phyloP scores from a whole-genome alignment of 2,113 vertebrate species.

The Stegostoma tigrinum region DNA sequence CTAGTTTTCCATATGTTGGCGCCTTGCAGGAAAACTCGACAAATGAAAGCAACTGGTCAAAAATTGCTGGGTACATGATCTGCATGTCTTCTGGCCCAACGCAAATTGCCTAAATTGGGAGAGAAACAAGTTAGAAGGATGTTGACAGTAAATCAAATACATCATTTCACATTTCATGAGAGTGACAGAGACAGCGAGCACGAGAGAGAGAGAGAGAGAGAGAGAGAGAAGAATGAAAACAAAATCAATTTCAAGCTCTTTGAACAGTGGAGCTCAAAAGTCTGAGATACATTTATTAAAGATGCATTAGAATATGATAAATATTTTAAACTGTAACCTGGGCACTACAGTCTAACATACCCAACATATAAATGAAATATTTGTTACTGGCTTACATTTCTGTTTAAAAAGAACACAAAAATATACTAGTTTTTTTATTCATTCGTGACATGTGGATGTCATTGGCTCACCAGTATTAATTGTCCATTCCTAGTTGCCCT shows the following conservation, averaged over 20 bases:
- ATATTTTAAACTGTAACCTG: background rate
- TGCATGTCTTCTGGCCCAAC: constrained; percentile 94
- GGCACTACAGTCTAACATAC: background rate
- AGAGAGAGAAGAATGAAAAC: no score
- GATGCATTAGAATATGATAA: background rate
- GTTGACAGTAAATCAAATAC: background rate
- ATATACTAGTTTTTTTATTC: background rate
- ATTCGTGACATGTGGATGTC: no score
- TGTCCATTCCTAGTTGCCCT: no score
- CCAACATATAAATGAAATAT: background rate
- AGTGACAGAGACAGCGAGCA: background rate
- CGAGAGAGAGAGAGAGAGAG: no score
- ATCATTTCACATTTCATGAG: background rate
- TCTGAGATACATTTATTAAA: background rate
- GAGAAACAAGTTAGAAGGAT: constrained; percentile 17
- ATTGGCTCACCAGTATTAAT: no score
- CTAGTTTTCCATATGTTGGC: constrained; percentile 90
- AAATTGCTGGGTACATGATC: constrained; percentile 98
- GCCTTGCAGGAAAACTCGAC: constrained; percentile 98
- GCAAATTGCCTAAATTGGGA: constrained; percentile 78
- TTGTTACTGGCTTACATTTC: background rate
- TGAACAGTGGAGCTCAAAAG: background rate
- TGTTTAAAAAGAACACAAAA: background rate
- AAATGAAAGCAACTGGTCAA: constrained; percentile 89
- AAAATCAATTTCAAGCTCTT: background rate